Percentiles rank a stretch among this genome's conserved stretches.
Evolutionary conservation across 1,140 invertebrate genomes (phyloP).

Genomic region (Conus betulinus): DNA sequence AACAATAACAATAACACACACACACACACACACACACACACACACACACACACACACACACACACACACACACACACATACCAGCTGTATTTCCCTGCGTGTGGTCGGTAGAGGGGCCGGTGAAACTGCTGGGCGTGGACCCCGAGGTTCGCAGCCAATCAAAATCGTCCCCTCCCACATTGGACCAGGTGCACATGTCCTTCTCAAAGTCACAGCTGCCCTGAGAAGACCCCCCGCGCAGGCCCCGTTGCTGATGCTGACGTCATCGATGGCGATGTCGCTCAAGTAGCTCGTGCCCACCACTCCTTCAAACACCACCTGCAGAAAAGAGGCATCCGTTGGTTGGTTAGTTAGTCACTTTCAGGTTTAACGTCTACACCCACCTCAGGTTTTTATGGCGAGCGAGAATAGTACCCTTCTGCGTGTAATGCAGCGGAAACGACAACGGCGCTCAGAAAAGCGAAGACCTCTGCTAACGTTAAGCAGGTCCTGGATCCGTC

Average conservation of each 20-base stretch:
- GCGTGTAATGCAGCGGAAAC: too few relatives aligned
- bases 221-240: constrained; percentile 42
- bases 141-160: constrained; percentile 60
- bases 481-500: too few relatives aligned
- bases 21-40: constrained; percentile 11
- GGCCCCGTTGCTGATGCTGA: constrained; percentile 52
- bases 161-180: constrained; percentile 64
- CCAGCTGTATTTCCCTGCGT: constrained; percentile 73
- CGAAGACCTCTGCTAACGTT: too few relatives aligned
- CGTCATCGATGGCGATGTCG: constrained; percentile 72
- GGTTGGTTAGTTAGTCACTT: too few relatives aligned
- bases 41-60: constrained; percentile 9
- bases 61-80: background rate
- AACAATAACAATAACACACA: too few relatives aligned
- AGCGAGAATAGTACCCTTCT: too few relatives aligned
- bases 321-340: background rate
- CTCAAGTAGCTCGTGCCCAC: constrained; percentile 53
- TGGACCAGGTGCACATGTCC: constrained; percentile 63
- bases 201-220: constrained; percentile 64
- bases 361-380: too few relatives aligned
- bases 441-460: too few relatives aligned
- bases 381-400: too few relatives aligned
- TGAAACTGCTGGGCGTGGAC: constrained; percentile 77
- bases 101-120: constrained; percentile 86
- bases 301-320: constrained; percentile 67